A percentile compares a stretch with the other conserved stretches of the same genome.
phyloP scores from a whole-genome alignment of 2,113 vertebrate genomes.

The Nesogale talazaci region DNA sequence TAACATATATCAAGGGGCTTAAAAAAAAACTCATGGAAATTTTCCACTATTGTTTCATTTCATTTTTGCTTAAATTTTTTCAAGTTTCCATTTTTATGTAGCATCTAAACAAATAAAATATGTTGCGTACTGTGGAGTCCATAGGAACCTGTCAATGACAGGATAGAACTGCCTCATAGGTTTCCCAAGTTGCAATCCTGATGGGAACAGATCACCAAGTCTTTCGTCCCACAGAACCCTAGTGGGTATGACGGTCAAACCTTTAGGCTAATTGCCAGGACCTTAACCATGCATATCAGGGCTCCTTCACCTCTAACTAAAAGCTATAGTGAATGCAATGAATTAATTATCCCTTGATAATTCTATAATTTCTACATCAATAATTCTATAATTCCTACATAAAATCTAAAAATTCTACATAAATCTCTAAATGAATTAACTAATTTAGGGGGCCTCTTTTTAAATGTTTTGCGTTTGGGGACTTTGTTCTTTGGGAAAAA shows the following conservation, averaged over 20 bases:
- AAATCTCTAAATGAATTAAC: background rate
- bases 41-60: no score
- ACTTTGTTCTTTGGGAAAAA: background rate
- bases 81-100: no score
- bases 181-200: background rate
- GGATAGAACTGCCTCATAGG: background rate
- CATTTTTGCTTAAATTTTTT: background rate
- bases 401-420: background rate
- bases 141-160: background rate
- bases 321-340: slow-evolving; percentile 22
- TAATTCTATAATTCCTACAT: slow-evolving; percentile 27
- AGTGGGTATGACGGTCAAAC: background rate
- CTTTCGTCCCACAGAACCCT: background rate
- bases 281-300: background rate
- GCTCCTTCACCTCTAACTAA: background rate
- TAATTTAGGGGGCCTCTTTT: slow-evolving; percentile 14
- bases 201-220: background rate
- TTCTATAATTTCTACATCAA: slow-evolving; percentile 8
- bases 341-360: slow-evolving; percentile 44
- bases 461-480: slow-evolving; percentile 15
- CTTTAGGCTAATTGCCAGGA: background rate
- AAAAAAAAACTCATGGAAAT: no score
- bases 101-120: no score
- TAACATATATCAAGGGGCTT: background rate
- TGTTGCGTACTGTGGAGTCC: background rate